phyloP scores from a whole-genome alignment of 2,888 invertebrate species.

The Tetrapedia diversipes region DNA sequence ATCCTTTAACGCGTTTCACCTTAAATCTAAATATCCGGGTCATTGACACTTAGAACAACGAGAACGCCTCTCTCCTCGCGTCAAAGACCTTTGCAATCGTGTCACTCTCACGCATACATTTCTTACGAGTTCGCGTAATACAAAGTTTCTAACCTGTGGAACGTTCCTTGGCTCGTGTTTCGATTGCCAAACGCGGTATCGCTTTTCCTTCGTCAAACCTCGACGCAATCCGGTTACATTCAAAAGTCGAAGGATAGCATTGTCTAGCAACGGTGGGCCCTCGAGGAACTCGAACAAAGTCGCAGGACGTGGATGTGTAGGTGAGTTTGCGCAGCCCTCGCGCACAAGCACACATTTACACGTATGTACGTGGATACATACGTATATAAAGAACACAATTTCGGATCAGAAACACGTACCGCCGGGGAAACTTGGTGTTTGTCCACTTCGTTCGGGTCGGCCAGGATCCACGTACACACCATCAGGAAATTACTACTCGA shows the following conservation, averaged over 20 bases:
- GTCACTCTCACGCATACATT: too few relatives aligned
- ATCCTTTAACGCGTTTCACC: too few relatives aligned
- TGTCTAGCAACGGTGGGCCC: not conserved
- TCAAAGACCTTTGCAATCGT: too few relatives aligned
- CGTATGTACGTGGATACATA: not conserved
- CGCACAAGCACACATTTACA: too few relatives aligned
- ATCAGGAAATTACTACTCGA: constrained; percentile 81
- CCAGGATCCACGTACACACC: constrained; percentile 74
- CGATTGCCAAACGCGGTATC: too few relatives aligned
- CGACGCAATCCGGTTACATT: not conserved
- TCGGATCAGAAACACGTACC: constrained; percentile 67
- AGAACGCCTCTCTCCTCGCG: too few relatives aligned
- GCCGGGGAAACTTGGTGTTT: constrained; percentile 72
- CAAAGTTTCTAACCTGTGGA: too few relatives aligned
- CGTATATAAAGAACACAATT: constrained; percentile 65
- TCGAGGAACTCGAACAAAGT: constrained; percentile 24
- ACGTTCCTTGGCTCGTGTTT: too few relatives aligned
- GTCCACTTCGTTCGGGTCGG: constrained; percentile 73
- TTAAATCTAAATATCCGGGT: too few relatives aligned
- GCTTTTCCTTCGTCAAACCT: not conserved
- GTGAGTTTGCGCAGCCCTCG: too few relatives aligned
- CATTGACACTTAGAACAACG: too few relatives aligned
- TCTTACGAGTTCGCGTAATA: too few relatives aligned
- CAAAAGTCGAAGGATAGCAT: not conserved
- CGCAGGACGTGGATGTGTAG: constrained; percentile 3